Evolutionary conservation across 2,888 invertebrate genomes (phyloP).

Genomic region (Drosophila histrio): DNA sequence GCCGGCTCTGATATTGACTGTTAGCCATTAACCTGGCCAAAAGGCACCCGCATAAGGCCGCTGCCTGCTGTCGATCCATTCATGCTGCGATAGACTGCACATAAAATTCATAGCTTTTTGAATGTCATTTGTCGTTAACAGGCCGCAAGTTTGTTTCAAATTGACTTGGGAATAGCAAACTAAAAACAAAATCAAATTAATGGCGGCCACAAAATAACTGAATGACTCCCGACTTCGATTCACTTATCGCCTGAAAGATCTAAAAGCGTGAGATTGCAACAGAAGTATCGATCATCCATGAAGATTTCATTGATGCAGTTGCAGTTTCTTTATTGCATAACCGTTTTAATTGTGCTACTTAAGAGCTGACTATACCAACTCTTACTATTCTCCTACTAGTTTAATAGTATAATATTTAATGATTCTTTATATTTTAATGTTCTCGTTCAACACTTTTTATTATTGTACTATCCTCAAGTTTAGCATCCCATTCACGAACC

Average conservation of each 20-base stretch:
- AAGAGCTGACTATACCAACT: too few species aligned
- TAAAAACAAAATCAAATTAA: conserved; percentile 32
- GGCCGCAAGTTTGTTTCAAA: conserved; percentile 69
- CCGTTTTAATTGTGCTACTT: background rate
- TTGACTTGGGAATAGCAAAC: conserved; percentile 34
- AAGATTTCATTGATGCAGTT: background rate
- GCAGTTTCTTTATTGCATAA: background rate
- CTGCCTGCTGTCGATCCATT: conserved; percentile 26
- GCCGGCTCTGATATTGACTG: conserved; percentile 26
- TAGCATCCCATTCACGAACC: conserved; percentile 19
- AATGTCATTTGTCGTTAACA: conserved; percentile 77
- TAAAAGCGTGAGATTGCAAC: background rate
- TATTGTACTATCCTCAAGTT: background rate
- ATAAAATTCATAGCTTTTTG: conserved; percentile 73
- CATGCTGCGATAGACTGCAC: conserved; percentile 56
- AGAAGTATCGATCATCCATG: background rate
- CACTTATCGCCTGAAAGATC: conserved; percentile 4
- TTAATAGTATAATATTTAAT: background rate
- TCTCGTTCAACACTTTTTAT: background rate
- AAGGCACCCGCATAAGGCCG: conserved; percentile 39
- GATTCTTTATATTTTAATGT: background rate
- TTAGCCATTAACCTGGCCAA: conserved; percentile 10
- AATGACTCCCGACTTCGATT: conserved; percentile 15
- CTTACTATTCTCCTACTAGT: background rate
- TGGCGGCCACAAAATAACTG: conserved; percentile 29